These are phyloP conservation scores for Liopterus haemorrhoidalis DNA, from an alignment of 2,888 invertebrate species.

Conservation along the genomic window DNA sequence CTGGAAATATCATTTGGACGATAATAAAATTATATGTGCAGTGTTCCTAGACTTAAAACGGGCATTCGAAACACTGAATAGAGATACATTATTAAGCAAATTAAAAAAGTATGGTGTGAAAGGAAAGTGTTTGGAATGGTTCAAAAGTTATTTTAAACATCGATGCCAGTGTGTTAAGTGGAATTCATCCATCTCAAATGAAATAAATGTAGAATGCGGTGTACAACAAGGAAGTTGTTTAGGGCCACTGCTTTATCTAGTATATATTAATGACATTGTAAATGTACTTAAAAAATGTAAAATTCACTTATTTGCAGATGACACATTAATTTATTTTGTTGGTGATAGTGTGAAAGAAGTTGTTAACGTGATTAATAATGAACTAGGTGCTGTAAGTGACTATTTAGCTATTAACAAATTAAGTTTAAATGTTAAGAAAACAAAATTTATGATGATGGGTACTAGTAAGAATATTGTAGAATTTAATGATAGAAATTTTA, in stretches of 20 bases:
- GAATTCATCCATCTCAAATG: background rate
- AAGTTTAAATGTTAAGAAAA: too few species aligned
- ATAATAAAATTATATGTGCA: background rate
- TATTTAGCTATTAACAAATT: too few species aligned
- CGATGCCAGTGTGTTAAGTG: background rate
- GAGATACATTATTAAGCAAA: background rate
- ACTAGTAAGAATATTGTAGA: too few species aligned
- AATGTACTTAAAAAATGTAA: too few species aligned
- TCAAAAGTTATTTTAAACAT: background rate
- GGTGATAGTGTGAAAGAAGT: too few species aligned
- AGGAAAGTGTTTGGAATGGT: background rate
- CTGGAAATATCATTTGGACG: slow-evolving; percentile 1
- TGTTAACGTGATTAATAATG: too few species aligned
- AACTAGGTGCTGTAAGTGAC: too few species aligned
- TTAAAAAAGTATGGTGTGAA: slow-evolving; percentile 1
- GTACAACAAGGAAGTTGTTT: slow-evolving; percentile 1
- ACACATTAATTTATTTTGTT: too few species aligned
- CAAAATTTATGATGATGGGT: too few species aligned
- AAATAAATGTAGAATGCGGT: background rate
- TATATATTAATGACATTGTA: slow-evolving; percentile 3
- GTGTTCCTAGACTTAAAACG: slow-evolving; percentile 5
- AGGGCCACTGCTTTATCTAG: background rate
- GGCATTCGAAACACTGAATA: slow-evolving; percentile 5
- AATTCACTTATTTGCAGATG: too few species aligned
- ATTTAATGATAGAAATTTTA: too few species aligned